phyloP scores from a whole-genome alignment of 2,113 vertebrate genomes.

The Mormoops blainvillei region DNA sequence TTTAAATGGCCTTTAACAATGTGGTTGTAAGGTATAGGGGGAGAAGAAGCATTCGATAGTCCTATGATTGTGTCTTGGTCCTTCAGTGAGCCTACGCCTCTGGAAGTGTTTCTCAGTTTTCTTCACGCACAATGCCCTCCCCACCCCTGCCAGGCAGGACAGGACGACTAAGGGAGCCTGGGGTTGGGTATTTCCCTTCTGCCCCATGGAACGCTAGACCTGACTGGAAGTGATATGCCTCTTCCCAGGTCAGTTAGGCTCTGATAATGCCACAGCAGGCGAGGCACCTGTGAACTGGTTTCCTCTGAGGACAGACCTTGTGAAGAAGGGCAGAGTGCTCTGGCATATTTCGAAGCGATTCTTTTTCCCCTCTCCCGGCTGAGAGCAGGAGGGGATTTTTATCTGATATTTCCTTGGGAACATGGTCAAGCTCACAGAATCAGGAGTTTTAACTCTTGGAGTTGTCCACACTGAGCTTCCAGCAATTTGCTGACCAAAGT shows the following conservation, averaged over 20 bases:
- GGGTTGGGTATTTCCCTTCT: background rate
- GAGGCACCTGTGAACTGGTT: too few relatives aligned
- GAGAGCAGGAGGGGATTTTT: background rate
- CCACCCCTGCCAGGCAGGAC: background rate
- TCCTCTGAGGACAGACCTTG: background rate
- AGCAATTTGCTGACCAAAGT: background rate
- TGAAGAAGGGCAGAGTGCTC: background rate
- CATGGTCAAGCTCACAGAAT: background rate
- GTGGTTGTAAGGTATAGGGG: background rate
- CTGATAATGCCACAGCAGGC: background rate
- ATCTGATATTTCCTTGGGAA: background rate
- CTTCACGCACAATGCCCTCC: too few relatives aligned
- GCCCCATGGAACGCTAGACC: background rate
- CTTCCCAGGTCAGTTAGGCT: background rate
- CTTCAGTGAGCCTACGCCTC: background rate
- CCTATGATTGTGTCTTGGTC: background rate
- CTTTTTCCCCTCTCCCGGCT: background rate
- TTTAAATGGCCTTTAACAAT: background rate
- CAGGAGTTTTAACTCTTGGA: background rate
- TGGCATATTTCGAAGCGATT: background rate
- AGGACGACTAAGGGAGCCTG: background rate
- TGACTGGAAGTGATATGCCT: background rate
- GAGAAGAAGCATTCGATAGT: background rate
- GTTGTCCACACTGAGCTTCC: background rate
- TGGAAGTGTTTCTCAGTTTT: background rate